Percentiles rank a stretch among this genome's conserved stretches.
These are phyloP conservation scores for Megalops cyprinoides DNA, from an alignment of 2,797 vertebrate species.

Conservation along the genomic window DNA sequence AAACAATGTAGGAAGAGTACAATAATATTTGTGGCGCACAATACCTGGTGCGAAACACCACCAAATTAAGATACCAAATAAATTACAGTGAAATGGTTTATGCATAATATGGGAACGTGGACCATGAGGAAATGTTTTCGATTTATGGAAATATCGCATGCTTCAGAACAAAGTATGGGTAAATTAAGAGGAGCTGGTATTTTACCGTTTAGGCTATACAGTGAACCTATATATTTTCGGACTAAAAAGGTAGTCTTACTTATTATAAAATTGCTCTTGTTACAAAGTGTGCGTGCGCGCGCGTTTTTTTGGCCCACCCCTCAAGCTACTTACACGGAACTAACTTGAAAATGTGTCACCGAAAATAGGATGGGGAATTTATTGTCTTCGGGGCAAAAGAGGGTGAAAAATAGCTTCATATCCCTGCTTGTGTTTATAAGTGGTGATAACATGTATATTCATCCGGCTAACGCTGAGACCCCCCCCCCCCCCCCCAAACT, in stretches of 20 bases:
- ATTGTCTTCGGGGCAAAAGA: neutral
- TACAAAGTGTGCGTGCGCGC: neutral
- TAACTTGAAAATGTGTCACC: neutral
- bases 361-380: neutral
- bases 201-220: too few relatives aligned
- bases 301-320: neutral
- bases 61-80: too few relatives aligned
- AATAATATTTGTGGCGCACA: too few relatives aligned
- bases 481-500: neutral
- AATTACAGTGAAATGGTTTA: too few relatives aligned
- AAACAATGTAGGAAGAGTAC: too few relatives aligned
- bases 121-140: too few relatives aligned
- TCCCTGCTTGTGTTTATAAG: neutral
- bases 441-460: neutral
- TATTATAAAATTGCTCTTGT: neutral
- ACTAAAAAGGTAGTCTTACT: neutral
- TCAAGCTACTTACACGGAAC: conserved; percentile 1
- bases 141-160: too few relatives aligned
- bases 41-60: too few relatives aligned
- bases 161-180: too few relatives aligned
- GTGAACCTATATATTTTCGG: neutral
- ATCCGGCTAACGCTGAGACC: neutral
- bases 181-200: too few relatives aligned
- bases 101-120: too few relatives aligned
- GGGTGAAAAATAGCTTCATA: neutral